A percentile compares a stretch with the other conserved stretches of the same genome.
Evolutionary conservation across 2,888 invertebrate species (phyloP).

Genomic region (Stomorhina lunata): DNA sequence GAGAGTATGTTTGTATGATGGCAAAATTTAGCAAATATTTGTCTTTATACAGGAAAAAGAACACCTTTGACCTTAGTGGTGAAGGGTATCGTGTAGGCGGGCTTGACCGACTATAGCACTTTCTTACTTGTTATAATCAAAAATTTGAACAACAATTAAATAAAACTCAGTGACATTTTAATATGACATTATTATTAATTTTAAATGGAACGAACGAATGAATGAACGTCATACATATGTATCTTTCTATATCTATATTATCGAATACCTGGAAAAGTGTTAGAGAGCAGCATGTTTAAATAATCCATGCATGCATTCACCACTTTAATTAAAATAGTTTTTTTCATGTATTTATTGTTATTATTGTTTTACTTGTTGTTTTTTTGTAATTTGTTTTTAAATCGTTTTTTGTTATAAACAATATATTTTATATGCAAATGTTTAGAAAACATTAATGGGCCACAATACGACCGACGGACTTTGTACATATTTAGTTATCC

Average conservation of each 20-base stretch:
- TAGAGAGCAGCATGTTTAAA: background rate
- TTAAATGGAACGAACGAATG: background rate
- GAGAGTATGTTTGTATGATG: too few species aligned
- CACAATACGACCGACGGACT: background rate
- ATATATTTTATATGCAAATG: conserved; percentile 42
- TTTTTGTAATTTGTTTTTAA: background rate
- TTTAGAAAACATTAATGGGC: conserved; percentile 30
- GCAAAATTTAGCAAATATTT: too few species aligned
- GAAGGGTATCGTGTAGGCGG: too few species aligned
- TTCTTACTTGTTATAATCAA: background rate
- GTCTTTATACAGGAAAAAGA: too few species aligned
- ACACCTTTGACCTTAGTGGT: too few species aligned
- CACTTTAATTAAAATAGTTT: conserved; percentile 55
- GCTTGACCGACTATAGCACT: too few species aligned
- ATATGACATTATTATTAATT: conserved; percentile 26
- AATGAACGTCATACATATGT: background rate
- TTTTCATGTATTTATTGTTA: background rate
- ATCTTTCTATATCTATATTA: background rate
- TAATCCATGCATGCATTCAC: conserved; percentile 3
- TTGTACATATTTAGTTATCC: background rate
- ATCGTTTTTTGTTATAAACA: conserved; percentile 25
- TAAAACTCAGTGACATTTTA: conserved; percentile 43
- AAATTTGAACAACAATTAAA: background rate
- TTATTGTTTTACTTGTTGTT: conserved; percentile 16
- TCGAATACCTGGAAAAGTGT: background rate